These are phyloP conservation scores for Oriolus oriolus DNA, from an alignment of 2,113 vertebrate genomes.

Conservation along the genomic window DNA sequence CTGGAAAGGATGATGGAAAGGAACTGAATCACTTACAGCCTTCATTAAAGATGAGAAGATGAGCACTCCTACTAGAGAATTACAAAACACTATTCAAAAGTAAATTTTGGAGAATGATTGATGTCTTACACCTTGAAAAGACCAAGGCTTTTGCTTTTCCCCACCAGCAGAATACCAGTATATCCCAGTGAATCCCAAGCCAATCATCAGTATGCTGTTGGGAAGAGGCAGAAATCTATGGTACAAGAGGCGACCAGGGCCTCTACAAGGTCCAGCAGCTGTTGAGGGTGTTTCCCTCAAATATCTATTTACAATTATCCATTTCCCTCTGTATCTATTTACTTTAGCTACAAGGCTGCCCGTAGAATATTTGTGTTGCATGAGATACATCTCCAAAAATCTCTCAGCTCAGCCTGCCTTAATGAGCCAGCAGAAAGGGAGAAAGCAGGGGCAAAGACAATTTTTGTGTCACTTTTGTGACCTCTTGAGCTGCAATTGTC, in stretches of 20 bases:
- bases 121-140: not conserved
- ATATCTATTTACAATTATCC: not conserved
- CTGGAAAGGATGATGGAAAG: not conserved
- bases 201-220: not conserved
- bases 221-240: not conserved
- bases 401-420: not conserved
- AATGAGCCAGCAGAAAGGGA: not conserved
- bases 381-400: not conserved
- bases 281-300: not conserved
- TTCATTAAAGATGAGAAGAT: not conserved
- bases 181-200: not conserved
- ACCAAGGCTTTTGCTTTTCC: not conserved
- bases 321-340: not conserved
- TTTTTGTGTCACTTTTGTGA: not conserved
- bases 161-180: not conserved
- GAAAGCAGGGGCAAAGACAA: not conserved
- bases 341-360: not conserved
- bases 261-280: not conserved
- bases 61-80: not conserved
- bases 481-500: not conserved
- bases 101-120: not conserved
- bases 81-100: not conserved
- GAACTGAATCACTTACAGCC: not conserved
- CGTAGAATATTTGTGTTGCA: not conserved
- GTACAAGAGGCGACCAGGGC: not conserved